A percentile compares a stretch with the other conserved stretches of the same genome.
Evolutionary conservation across 2,113 vertebrate genomes (phyloP).

Genomic region (Rhombomys opimus): DNA sequence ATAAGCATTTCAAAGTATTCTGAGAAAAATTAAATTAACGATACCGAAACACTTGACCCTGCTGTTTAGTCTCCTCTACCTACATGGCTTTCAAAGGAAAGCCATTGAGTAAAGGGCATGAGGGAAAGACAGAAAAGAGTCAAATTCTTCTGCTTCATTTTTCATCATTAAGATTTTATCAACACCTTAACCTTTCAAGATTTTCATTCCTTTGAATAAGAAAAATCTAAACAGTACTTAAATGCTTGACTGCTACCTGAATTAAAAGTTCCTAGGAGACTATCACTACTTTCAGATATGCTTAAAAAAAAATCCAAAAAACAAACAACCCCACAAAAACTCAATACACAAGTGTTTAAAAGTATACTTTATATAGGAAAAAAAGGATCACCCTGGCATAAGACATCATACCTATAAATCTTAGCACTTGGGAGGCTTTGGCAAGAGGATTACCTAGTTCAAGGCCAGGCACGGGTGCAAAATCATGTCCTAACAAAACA

Average conservation of each 20-base stretch:
- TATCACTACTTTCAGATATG: background rate
- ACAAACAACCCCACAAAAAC: too few species aligned
- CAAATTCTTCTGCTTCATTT: background rate
- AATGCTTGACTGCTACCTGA: background rate
- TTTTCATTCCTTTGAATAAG: background rate
- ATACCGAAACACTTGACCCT: background rate
- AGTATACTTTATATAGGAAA: background rate
- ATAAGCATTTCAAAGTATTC: background rate
- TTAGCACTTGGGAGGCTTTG: background rate
- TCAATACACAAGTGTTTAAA: constrained; percentile 21
- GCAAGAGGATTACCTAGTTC: background rate
- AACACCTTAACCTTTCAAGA: background rate
- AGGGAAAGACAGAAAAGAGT: background rate
- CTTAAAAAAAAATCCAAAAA: constrained; percentile 1
- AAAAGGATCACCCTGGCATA: background rate
- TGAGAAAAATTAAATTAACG: constrained; percentile 26
- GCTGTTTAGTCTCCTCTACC: background rate
- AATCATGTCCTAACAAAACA: background rate
- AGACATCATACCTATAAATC: background rate
- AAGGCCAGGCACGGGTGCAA: background rate
- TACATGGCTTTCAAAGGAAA: background rate
- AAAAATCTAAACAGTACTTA: background rate
- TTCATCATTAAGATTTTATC: background rate
- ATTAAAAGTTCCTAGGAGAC: background rate
- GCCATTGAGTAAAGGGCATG: background rate